Percentiles rank a stretch among this genome's conserved stretches.
phyloP scores from a whole-genome alignment of 2,888 invertebrate species.

The Lasioglossum villosulum region DNA sequence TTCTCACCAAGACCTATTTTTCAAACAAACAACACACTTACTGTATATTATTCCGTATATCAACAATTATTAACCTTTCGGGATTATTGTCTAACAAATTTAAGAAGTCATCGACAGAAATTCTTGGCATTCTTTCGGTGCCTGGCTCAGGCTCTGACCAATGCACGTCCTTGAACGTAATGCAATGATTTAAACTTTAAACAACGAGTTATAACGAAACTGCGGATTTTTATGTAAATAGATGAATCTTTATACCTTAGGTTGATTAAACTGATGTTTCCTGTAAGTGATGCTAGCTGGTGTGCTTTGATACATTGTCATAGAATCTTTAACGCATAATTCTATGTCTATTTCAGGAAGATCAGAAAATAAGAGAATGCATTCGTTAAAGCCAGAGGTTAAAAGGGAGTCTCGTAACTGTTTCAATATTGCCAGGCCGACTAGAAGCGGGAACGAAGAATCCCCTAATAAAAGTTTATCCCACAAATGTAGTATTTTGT shows the following conservation, averaged over 20 bases:
- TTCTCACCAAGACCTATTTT: slow-evolving; percentile 27
- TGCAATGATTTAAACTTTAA: slow-evolving; percentile 10
- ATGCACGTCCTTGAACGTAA: slow-evolving; percentile 71
- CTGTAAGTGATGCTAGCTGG: slow-evolving; percentile 95
- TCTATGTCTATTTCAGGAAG: slow-evolving; percentile 98
- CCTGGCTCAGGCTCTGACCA: slow-evolving; percentile 81
- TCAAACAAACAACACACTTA: slow-evolving; percentile 77
- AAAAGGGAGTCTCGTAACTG: slow-evolving; percentile 94
- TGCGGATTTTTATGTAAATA: not conserved
- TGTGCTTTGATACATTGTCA: slow-evolving; percentile 93
- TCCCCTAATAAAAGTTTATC: slow-evolving; percentile 97
- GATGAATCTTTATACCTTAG: slow-evolving; percentile 71
- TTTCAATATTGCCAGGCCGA: slow-evolving; percentile 96
- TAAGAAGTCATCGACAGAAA: slow-evolving; percentile 94
- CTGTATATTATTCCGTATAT: slow-evolving; percentile 89
- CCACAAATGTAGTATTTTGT: slow-evolving; percentile 99
- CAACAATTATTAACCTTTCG: slow-evolving; percentile 87
- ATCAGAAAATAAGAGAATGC: slow-evolving; percentile 99
- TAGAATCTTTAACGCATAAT: slow-evolving; percentile 94
- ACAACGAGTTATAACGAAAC: not conserved
- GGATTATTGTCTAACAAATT: slow-evolving; percentile 88
- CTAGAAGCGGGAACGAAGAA: slow-evolving; percentile 96
- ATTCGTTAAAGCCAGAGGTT: slow-evolving; percentile 98
- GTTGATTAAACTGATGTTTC: slow-evolving; percentile 88
- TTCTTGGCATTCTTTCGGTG: slow-evolving; percentile 87